These are phyloP conservation scores for Helostoma temminkii DNA, from an alignment of 2,797 vertebrate species.

Conservation along the genomic window DNA sequence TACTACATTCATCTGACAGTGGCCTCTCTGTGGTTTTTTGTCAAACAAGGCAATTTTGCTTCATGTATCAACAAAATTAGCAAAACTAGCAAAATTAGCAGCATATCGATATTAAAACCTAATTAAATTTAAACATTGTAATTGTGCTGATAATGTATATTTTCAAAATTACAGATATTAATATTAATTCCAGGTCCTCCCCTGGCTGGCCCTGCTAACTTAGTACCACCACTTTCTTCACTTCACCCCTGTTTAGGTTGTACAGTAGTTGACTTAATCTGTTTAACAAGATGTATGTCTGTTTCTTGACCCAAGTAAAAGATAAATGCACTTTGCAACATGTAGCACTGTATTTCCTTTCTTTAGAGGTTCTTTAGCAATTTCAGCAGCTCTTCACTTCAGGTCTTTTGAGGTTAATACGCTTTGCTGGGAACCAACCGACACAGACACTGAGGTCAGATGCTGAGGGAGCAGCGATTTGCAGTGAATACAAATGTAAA, in stretches of 20 bases:
- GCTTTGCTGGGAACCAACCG: background rate
- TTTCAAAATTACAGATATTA: background rate
- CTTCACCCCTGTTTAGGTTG: no score
- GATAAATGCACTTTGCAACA: background rate
- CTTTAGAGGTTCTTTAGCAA: background rate
- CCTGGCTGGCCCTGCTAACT: no score
- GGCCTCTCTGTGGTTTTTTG: no score
- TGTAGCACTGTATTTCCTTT: background rate
- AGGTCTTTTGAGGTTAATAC: background rate
- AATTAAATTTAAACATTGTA: no score
- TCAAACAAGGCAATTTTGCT: no score
- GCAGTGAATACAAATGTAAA: background rate
- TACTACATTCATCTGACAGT: no score
- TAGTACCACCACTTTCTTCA: no score
- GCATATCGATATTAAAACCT: no score
- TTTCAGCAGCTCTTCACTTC: background rate
- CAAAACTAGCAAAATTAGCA: no score
- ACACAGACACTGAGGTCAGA: constrained; percentile 1
- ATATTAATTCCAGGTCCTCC: background rate
- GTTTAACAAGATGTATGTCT: background rate
- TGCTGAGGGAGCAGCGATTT: background rate
- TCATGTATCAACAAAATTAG: no score
- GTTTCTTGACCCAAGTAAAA: background rate
- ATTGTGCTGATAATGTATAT: no score
- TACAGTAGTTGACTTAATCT: no score